These are phyloP conservation scores for Phragmatobia fuliginosa DNA, from an alignment of 2,888 invertebrate species.

Conservation along the genomic window DNA sequence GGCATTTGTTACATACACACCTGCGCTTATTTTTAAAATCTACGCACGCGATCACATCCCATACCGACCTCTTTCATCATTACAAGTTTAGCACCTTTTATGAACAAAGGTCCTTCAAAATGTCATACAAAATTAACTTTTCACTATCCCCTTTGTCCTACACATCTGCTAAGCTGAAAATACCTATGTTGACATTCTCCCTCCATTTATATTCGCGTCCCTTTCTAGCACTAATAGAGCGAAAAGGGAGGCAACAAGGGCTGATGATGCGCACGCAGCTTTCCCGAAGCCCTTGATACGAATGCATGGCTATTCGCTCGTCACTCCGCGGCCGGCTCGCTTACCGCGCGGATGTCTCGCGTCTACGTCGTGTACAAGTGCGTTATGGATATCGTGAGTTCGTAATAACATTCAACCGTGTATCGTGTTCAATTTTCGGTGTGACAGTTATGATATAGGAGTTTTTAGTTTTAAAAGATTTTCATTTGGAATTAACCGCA, in stretches of 20 bases:
- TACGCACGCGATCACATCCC: slow-evolving; percentile 10
- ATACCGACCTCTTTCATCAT: not conserved
- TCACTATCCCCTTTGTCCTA: slow-evolving; percentile 53
- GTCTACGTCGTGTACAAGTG: slow-evolving; percentile 50
- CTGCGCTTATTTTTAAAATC: slow-evolving; percentile 15
- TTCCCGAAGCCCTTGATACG: slow-evolving; percentile 49
- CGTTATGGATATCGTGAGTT: slow-evolving; percentile 55
- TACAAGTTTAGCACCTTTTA: slow-evolving; percentile 31
- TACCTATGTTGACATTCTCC: slow-evolving; percentile 62
- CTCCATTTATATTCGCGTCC: slow-evolving; percentile 35
- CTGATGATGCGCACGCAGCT: slow-evolving; percentile 62
- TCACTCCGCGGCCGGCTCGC: slow-evolving; percentile 75
- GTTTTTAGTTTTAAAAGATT: slow-evolving; percentile 41
- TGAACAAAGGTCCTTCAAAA: slow-evolving; percentile 42
- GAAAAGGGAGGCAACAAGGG: slow-evolving; percentile 48
- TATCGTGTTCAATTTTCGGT: slow-evolving; percentile 34
- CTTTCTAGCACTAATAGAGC: slow-evolving; percentile 22
- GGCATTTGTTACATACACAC: not conserved
- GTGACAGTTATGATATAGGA: slow-evolving; percentile 44
- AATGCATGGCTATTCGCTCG: slow-evolving; percentile 22
- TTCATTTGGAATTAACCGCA: slow-evolving; percentile 53
- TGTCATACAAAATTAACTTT: slow-evolving; percentile 54
- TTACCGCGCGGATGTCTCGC: slow-evolving; percentile 73
- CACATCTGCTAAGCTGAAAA: slow-evolving; percentile 61
- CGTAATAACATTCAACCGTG: slow-evolving; percentile 36